phyloP scores from a whole-genome alignment of 30 jellyfish, hydroid and myxozoan genomes.

The Aurelia aurita region DNA sequence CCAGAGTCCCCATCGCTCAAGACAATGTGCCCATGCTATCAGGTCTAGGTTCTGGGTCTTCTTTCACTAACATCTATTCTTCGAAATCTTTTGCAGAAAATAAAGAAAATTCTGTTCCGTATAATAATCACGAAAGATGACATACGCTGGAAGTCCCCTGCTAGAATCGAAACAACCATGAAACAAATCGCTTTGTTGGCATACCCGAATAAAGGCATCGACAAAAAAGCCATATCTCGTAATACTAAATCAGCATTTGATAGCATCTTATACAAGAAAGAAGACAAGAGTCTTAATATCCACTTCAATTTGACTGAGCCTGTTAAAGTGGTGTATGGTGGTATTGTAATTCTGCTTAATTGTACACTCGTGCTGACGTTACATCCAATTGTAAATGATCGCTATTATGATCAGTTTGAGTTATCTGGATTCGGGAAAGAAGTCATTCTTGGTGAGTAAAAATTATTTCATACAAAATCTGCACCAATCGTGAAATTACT shows the following conservation, averaged over 20 bases:
- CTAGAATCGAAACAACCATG: slow-evolving; percentile 14
- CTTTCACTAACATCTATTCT: background rate
- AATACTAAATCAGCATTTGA: slow-evolving; percentile 4
- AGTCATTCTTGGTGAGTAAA: background rate
- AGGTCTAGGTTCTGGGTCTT: too few species aligned
- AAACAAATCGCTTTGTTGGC: slow-evolving; percentile 3
- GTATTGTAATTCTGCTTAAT: background rate
- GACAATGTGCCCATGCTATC: too few species aligned
- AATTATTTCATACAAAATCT: background rate
- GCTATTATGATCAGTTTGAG: background rate
- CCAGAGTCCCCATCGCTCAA: too few species aligned
- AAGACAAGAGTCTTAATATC: background rate
- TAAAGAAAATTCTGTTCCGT: slow-evolving; percentile 5
- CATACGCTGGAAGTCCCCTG: slow-evolving; percentile 15
- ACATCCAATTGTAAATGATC: background rate
- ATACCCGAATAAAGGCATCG: background rate
- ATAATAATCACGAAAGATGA: background rate
- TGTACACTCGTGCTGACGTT: background rate
- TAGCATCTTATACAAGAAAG: background rate
- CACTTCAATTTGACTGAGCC: slow-evolving; percentile 15
- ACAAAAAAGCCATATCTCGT: background rate
- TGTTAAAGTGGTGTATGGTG: background rate
- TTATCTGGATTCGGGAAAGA: slow-evolving; percentile 12
- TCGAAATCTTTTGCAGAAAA: background rate
- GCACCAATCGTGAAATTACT: too few species aligned